Conservation (phyloP, 2,797 vertebrate genomes). For the Pangasius djambal region DNA sequence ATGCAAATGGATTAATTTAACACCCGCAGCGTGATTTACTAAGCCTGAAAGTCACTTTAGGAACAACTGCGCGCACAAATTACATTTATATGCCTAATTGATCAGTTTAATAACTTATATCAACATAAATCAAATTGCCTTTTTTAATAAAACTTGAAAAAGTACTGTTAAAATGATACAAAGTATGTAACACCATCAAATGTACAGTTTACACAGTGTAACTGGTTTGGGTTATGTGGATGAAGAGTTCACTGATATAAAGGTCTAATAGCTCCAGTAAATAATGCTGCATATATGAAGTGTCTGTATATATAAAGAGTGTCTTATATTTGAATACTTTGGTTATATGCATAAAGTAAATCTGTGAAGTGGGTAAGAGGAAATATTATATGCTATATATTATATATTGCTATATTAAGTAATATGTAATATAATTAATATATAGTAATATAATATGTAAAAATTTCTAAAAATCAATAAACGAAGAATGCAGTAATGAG, state of each 20-base stretch:
- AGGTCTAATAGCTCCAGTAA: background rate
- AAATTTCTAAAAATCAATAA: background rate
- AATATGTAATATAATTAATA: background rate
- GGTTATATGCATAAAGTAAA: background rate
- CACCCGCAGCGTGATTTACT: slow-evolving; percentile 5
- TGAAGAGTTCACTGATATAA: background rate
- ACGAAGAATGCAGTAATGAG: background rate
- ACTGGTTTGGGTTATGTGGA: background rate
- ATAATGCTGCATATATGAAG: background rate
- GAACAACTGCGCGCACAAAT: slow-evolving; percentile 13
- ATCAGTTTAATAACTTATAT: slow-evolving; percentile 16
- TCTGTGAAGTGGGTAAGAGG: background rate
- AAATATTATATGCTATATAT: background rate
- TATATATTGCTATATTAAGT: background rate
- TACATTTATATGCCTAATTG: slow-evolving; percentile 12
- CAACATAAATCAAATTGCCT: background rate
- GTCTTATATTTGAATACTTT: background rate
- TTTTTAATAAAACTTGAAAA: background rate
- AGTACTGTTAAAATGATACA: background rate
- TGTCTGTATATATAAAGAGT: no score
- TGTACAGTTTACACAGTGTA: background rate
- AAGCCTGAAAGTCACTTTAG: slow-evolving; percentile 22
- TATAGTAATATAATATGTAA: no score
- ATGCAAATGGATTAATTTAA: slow-evolving; percentile 7
- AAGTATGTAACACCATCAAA: background rate